Base-by-base conservation (phyloP, 2,888 invertebrate genomes). In the Lepetodrilus schrolli region DNA sequence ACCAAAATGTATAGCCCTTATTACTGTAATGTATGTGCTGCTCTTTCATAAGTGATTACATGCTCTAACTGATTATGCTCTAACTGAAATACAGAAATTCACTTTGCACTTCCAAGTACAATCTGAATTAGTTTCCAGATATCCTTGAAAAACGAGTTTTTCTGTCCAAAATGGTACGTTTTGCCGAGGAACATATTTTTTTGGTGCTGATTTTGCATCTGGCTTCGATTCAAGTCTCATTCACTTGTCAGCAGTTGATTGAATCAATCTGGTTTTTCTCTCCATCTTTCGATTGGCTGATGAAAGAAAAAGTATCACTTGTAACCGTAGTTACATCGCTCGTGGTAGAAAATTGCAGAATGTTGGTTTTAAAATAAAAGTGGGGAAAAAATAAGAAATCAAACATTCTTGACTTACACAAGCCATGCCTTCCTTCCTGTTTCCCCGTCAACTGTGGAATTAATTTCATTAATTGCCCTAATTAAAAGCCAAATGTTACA, bases 241-340 rank as follows among this genome's bases (percentile, higher is more conserved):
- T 58, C 30, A 23, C 58, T 8, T 58, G 58, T 58, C 58, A 58
- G 58, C 30, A 17, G 58, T n/a, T 58, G 58, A 58, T 58, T 13
- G 30, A 58, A 58, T 58, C 58, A 58, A 58, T 58, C 58, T 58
- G 58, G 26, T 58, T 58, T 58, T 58, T 58, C 58, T 58, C 34
- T 34, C 58, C 34, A 34, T 58, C 58, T 58, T 58, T 58, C 34
- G 58, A 58, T 58, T 58, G 58, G 58, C 30, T 58, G 30, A 58
- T 26, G n/a, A n/a, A n/a, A n/a, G n/a, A 58, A 58, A 58, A 58
- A 58, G 34, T 17, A 30, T 26, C 17, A 58, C 8, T 30, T 8
- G 58, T 58, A 58, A 58, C 58, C 58, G 1, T 30, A 34, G 26
- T 30, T 30, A 13, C 30, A 17, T 43, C 26, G 26, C n/a, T n/a